Base-by-base conservation (phyloP, 2,113 vertebrate species). In the Grantiella picta region DNA sequence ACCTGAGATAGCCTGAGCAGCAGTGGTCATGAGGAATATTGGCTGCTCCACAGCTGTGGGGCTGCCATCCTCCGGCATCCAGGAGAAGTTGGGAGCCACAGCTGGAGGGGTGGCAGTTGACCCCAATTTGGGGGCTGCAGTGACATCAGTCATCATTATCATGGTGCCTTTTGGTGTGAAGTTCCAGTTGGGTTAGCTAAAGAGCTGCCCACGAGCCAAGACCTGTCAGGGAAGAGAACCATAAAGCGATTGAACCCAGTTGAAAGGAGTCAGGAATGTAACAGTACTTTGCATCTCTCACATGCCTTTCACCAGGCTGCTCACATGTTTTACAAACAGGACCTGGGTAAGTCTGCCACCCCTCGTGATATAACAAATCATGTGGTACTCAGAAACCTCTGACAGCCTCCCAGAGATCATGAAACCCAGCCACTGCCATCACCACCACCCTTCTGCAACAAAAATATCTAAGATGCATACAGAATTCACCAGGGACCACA, bases 11-110 rank as follows among this genome's bases (percentile, higher is more conserved):
- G 98, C 98, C 94, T 99, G 99, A 57, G 99, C 99, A 8, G 99
- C 98, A 0, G 98, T 98, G 44, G 99, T 99, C 99, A 99, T 99
- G 90, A 99, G 99, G 94, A 99, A 99, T 96, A 99, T 94, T 1
- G 99, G 99, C 93, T 99, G 97, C 52, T 99, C 98, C 76, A 98
- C 96, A 71, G 97, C 98, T 0, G 98, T 98, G 91, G 98, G 96
- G 36, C 98, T 98, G 49, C 98, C 97, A 57, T 98, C 98, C 59
- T 98, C 98, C 0, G 98, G 98, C 57, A 97, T 94, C 96, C 95
- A 96, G 4, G 99, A 98, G 82, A 98, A 72, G 73, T 98, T 99
- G 95, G 98, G 96, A 33, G 97, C 95, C 49, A 98, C 98, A 70
- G 97, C 98, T 29, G 96, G 89, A 2, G 97, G 97, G 3, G 98